Conservation (phyloP, 2,797 vertebrate genomes). For the Oreortyx pictus region DNA sequence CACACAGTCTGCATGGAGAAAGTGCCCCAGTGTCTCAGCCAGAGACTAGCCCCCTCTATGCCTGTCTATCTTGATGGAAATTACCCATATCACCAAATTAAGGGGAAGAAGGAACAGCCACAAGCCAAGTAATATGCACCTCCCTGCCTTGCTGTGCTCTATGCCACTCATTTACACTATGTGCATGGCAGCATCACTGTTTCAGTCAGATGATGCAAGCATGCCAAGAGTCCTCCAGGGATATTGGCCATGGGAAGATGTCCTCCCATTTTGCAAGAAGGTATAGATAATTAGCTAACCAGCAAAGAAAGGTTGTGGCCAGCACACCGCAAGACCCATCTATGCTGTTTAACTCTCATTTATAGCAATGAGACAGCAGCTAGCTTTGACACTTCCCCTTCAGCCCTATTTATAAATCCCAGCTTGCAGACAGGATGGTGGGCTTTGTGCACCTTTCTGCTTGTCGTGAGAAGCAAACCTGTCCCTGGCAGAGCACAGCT, state of each 20-base stretch:
- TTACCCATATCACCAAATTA: background rate
- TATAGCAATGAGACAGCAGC: background rate
- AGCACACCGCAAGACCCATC: background rate
- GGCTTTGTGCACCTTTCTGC: background rate
- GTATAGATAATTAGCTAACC: background rate
- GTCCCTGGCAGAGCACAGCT: background rate
- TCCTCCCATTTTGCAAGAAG: background rate
- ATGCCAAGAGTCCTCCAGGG: rapidly evolving
- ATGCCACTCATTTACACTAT: rapidly evolving
- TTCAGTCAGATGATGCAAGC: background rate
- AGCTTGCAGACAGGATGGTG: background rate
- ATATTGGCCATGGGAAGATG: rapidly evolving
- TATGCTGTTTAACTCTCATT: background rate
- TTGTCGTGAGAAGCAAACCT: background rate
- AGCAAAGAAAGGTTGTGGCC: background rate
- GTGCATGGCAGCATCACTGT: rapidly evolving
- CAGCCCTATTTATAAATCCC: background rate
- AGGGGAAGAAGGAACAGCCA: background rate
- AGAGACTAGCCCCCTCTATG: background rate
- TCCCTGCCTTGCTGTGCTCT: background rate
- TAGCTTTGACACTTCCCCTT: slow-evolving; percentile 3
- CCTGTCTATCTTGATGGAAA: background rate
- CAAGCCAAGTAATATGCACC: background rate
- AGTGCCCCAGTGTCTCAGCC: background rate
- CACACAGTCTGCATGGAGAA: background rate